Evolutionary conservation across 2,888 invertebrate genomes (phyloP), one percentile per base, ranked within the genome.

Genomic region (Biston betularia): DNA sequence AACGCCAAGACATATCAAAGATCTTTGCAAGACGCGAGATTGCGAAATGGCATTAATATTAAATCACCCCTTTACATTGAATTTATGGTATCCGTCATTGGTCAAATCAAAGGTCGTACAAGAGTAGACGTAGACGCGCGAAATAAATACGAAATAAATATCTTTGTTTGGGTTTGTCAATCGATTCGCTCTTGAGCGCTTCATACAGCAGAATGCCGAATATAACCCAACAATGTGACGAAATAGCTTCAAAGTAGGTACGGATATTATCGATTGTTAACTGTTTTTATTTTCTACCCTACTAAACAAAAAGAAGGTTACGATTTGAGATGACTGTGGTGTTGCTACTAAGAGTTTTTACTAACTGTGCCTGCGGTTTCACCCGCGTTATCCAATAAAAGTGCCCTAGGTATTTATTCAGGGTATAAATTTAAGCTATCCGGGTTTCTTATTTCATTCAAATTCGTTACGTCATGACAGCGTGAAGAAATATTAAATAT

Each of bases 31-130:
- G 38, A 38, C 38, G 38, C 6, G 38, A 24, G 24, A 24, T 54
- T 54, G 24, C 12, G 54, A 42, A 42, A 54, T 42, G 54, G 12
- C 54, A 54, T 42, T 54, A 54, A 24, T 42, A 42, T 42, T 40
- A 54, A 54, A 54, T 11, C 42, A 24, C 42, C 42, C 24, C 42
- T 6, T 24, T 38, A 15, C 34, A 34, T 54, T 24, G 42, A 42
- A 40, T 24, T 42, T 42, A 54, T 24, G 38, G 40, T 15, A 40
- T 0, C 3, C 11, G 53, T 7, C 54, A 33, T 42, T 42, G 24
- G 54, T 54, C 24, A 12, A 15, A 42, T 38, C 40, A 54, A 54
- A 54, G 54, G 54, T 54, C 42, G 54, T 14, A 40, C 3, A 7
- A 52, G 52, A 52, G 14, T 42, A 54, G 24, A 14, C 38, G 12